phyloP scores from a whole-genome alignment of 2,113 vertebrate genomes.

The Barbus barbus region DNA sequence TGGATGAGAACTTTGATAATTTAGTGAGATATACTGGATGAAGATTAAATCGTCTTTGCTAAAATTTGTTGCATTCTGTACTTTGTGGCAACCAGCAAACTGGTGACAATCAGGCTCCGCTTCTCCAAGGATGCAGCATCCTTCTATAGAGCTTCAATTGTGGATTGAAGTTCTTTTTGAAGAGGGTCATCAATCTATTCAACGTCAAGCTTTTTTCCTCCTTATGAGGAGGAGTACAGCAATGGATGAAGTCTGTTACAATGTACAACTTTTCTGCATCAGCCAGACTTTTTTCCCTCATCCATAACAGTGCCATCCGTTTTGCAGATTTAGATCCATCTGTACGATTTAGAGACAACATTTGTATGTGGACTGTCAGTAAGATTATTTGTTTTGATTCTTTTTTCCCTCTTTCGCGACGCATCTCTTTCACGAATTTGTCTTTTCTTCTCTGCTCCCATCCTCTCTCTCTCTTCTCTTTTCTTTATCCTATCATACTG shows the following conservation, averaged over 20 bases:
- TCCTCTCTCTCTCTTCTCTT: neutral
- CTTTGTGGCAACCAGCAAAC: constrained; percentile 1
- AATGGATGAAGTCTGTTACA: neutral
- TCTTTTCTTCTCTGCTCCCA: neutral
- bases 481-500: constrained; percentile 9
- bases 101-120: neutral
- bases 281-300: neutral
- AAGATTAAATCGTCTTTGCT: neutral
- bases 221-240: neutral
- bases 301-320: neutral
- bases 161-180: neutral
- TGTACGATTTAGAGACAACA: neutral
- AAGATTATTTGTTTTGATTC: neutral
- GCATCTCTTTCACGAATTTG: constrained; percentile 6
- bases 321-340: neutral
- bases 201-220: neutral
- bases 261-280: neutral
- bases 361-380: neutral
- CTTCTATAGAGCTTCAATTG: neutral
- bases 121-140: neutral
- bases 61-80: neutral
- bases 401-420: neutral
- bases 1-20: neutral
- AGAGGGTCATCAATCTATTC: neutral
- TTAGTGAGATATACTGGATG: neutral